Evolutionary conservation across 2,797 vertebrate species (phyloP).

Genomic region (Chromis chromis): DNA sequence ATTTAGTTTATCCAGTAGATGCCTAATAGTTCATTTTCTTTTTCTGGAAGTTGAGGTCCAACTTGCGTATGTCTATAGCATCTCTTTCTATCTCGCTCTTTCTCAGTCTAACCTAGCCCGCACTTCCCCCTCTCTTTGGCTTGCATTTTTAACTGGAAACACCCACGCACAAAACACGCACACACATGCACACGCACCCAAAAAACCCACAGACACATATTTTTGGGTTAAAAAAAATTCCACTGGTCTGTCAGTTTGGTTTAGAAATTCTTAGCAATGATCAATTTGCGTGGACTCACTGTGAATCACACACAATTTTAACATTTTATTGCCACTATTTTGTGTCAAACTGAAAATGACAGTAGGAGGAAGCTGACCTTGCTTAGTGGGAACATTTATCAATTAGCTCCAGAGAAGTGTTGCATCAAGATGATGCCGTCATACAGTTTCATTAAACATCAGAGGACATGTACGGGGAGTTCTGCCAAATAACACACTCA

Average conservation of each 20-base stretch:
- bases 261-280: neutral
- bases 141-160: slow-evolving; percentile 48
- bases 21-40: too few relatives aligned
- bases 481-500: neutral
- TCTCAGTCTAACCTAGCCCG: neutral
- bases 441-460: neutral
- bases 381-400: neutral
- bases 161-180: slow-evolving; percentile 1
- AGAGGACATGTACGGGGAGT: neutral
- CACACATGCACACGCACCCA: slow-evolving; percentile 4
- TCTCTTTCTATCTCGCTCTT: neutral
- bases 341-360: slow-evolving; percentile 17
- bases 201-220: neutral
- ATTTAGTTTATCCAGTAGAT: neutral
- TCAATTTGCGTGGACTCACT: too few relatives aligned
- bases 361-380: slow-evolving; percentile 9
- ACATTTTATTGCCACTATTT: neutral
- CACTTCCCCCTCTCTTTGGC: slow-evolving; percentile 4
- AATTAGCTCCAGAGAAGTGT: neutral
- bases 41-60: too few relatives aligned
- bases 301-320: neutral
- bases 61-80: too few relatives aligned
- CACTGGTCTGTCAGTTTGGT: accelerated
- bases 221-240: neutral
- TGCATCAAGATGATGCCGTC: neutral